Percentiles rank a stretch among this genome's conserved stretches.
Conservation (phyloP, 2,888 invertebrate species). For the Ochropacha duplaris region DNA sequence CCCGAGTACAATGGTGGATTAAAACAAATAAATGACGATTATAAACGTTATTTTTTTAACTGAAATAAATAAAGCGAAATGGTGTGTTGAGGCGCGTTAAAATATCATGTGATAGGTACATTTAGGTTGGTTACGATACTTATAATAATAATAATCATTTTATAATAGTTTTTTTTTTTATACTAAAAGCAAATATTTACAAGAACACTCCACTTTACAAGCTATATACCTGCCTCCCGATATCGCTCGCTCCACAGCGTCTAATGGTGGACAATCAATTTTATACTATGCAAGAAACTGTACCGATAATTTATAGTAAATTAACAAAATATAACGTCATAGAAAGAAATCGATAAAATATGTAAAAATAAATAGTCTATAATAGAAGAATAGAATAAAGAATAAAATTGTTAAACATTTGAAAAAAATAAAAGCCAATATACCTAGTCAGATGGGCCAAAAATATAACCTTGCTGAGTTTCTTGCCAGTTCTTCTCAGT, state of each 20-base stretch:
- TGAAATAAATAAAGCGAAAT: constrained; percentile 26
- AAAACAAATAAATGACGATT: constrained; percentile 14
- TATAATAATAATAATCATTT: constrained; percentile 40
- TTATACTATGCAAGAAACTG: background rate
- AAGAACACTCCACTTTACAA: constrained; percentile 67
- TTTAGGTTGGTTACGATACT: constrained; percentile 42
- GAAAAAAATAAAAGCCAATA: no score
- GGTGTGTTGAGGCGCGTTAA: constrained; percentile 22
- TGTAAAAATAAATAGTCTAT: no score
- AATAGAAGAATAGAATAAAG: no score
- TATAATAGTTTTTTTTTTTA: constrained; percentile 57
- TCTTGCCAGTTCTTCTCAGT: no score
- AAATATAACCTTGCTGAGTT: no score
- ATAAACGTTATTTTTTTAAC: constrained; percentile 10
- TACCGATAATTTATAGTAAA: background rate
- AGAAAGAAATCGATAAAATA: no score
- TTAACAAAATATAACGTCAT: background rate
- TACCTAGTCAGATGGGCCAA: no score
- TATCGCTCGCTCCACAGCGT: constrained; percentile 28
- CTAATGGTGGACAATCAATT: background rate
- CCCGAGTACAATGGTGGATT: background rate
- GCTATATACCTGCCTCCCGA: constrained; percentile 68
- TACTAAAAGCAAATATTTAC: constrained; percentile 78
- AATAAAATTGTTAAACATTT: no score
- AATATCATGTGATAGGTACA: constrained; percentile 32